These are phyloP conservation scores for Cygnus atratus DNA, from an alignment of 2,113 vertebrate species.

Conservation along the genomic window DNA sequence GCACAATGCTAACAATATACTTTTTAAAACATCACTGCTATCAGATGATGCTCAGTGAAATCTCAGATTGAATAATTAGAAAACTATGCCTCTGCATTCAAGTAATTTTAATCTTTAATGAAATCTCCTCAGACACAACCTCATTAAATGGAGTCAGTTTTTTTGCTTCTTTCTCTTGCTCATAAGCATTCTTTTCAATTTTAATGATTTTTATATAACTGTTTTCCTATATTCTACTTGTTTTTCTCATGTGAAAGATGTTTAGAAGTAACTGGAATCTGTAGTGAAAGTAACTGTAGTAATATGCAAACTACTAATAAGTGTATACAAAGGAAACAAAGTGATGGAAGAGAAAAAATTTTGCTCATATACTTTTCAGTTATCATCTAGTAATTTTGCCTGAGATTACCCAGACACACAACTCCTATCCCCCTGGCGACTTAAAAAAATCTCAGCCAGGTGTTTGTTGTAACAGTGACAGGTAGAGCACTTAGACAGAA, in stretches of 20 bases:
- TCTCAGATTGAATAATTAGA: neutral
- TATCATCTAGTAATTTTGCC: neutral
- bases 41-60: neutral
- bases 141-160: neutral
- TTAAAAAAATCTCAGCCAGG: neutral
- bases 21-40: neutral
- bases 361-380: neutral
- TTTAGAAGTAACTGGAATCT: neutral
- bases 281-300: neutral
- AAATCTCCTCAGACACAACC: neutral
- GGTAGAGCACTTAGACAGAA: neutral
- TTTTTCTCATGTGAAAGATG: neutral
- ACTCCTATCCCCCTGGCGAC: neutral
- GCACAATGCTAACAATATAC: neutral
- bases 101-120: neutral
- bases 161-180: neutral
- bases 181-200: neutral
- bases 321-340: neutral
- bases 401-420: neutral
- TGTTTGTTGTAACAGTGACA: neutral
- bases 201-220: neutral
- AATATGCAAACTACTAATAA: neutral
- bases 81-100: neutral
- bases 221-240: neutral
- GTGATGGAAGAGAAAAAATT: neutral